A percentile compares a stretch with the other conserved stretches of the same genome.
Evolutionary conservation across 2,113 vertebrate species (phyloP).

Genomic region (Gallinago jamesoni): DNA sequence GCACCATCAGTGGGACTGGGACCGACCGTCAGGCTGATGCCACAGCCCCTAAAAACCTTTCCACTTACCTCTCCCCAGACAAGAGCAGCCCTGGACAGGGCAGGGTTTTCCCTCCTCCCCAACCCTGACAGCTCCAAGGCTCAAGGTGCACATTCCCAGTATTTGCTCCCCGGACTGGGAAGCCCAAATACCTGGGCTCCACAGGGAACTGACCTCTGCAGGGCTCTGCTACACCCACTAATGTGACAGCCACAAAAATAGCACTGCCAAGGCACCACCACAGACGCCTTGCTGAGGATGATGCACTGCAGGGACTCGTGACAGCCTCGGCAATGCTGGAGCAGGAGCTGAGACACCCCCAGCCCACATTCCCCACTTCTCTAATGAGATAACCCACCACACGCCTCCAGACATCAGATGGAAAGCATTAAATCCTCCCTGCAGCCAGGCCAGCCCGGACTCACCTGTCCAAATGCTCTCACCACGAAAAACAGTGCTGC

Average conservation of each 20-base stretch:
- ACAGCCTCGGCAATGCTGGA: neutral
- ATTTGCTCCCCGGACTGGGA: neutral
- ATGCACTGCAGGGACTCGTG: neutral
- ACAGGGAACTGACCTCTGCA: neutral
- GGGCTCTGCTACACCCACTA: neutral
- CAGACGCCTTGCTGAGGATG: neutral
- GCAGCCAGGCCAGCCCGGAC: neutral
- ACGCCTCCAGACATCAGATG: accelerated
- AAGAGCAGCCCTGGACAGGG: too few relatives aligned
- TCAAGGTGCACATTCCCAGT: neutral
- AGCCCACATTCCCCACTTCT: neutral
- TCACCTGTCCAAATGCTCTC: slow-evolving; percentile 80
- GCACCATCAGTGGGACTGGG: neutral
- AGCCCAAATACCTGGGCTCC: too few relatives aligned
- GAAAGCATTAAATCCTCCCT: accelerated
- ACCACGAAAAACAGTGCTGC: slow-evolving; percentile 85
- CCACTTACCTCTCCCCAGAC: neutral
- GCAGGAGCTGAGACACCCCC: neutral
- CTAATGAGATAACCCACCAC: neutral
- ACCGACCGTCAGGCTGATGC: too few relatives aligned
- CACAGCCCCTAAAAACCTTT: neutral
- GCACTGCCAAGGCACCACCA: neutral
- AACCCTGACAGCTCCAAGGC: neutral
- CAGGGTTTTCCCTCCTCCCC: neutral
- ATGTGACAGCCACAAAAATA: accelerated